Percentiles rank a stretch among this genome's conserved stretches.
Evolutionary conservation across 2,113 vertebrate genomes (phyloP).

Genomic region (Pyrgilauda ruficollis): DNA sequence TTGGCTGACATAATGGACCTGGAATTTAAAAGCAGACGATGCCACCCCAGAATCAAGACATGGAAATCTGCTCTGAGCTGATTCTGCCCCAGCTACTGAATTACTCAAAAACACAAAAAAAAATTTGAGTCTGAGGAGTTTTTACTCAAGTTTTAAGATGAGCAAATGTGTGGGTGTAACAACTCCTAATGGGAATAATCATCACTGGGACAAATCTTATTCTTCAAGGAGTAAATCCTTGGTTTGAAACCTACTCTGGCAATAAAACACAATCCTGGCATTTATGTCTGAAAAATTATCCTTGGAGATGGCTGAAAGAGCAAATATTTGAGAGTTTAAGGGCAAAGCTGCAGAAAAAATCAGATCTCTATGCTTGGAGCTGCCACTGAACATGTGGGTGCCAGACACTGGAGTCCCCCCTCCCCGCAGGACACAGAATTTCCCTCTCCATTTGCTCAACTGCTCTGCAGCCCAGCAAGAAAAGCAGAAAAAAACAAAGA

Average conservation of each 20-base stretch:
- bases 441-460: not conserved
- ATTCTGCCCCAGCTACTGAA: not conserved
- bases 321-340: not conserved
- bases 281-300: conserved; percentile 36
- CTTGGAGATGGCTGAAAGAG: not conserved
- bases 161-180: not conserved
- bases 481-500: not conserved
- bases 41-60: not conserved
- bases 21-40: not conserved
- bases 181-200: not conserved
- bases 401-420: not conserved
- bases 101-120: not conserved
- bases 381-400: conserved; percentile 22
- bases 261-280: conserved; percentile 9
- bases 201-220: not conserved
- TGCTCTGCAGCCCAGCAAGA: not conserved
- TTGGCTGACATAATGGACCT: conserved; percentile 3
- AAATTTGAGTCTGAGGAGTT: not conserved
- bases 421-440: not conserved
- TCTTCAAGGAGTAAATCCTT: not conserved
- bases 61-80: not conserved
- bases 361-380: not conserved
- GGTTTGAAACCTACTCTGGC: not conserved
- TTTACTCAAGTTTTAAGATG: not conserved
- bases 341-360: conserved; percentile 52